A percentile compares a stretch with the other conserved stretches of the same genome.
These are phyloP conservation scores for Chiloscyllium punctatum DNA, from an alignment of 2,797 vertebrate species.

Conservation along the genomic window DNA sequence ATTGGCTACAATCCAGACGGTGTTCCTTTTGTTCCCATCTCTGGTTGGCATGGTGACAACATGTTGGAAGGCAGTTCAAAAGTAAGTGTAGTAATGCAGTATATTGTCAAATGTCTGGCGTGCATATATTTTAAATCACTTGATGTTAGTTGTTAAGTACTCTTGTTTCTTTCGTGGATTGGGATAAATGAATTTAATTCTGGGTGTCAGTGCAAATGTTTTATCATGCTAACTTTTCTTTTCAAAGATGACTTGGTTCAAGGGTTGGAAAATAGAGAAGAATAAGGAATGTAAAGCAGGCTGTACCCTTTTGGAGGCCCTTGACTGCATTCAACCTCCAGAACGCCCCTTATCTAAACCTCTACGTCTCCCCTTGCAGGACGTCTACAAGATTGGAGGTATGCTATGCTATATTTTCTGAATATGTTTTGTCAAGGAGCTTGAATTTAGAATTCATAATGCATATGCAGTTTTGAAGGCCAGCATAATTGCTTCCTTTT, in stretches of 20 bases:
- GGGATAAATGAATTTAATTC: neutral
- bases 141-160: too few relatives aligned
- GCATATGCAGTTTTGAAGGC: neutral
- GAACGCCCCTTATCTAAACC: slow-evolving; percentile 50
- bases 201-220: neutral
- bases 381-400: slow-evolving; percentile 62
- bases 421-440: too few relatives aligned
- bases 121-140: neutral
- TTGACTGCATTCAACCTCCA: slow-evolving; percentile 54
- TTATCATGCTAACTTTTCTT: neutral
- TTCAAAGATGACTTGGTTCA: slow-evolving; percentile 54
- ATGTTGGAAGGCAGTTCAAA: slow-evolving; percentile 68
- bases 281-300: slow-evolving; percentile 51
- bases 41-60: slow-evolving; percentile 74
- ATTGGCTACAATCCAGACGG: slow-evolving; percentile 44
- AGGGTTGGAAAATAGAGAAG: slow-evolving; percentile 55
- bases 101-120: neutral
- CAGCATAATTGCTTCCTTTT: neutral
- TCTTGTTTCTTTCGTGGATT: neutral
- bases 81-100: slow-evolving; percentile 40
- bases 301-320: slow-evolving; percentile 50
- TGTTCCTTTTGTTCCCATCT: slow-evolving; percentile 67
- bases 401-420: neutral
- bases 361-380: slow-evolving; percentile 56
- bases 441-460: neutral